Evolutionary conservation across 2,888 invertebrate genomes (phyloP), one percentile per base, ranked within the genome.

Genomic region (Syrphus vitripennis): DNA sequence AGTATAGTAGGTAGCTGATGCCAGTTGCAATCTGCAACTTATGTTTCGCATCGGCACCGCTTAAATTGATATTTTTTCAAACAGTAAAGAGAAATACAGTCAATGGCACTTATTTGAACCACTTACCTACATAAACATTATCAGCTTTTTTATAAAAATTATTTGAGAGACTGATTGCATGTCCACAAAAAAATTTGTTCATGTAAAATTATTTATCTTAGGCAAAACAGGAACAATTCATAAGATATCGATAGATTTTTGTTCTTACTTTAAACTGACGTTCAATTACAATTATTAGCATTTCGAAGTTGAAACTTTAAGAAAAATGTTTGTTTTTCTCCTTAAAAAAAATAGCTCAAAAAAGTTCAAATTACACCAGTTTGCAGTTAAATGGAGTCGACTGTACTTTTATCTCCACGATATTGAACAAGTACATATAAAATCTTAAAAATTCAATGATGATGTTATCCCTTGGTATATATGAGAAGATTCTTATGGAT

Each of bases 401-500:
- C 50, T 50, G 50, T 7, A 50, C 3, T 0, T 24, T 5, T 19
- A 12, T 21, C 6, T 34, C 4, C 14, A 21, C 12, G 14, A 19
- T 34, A 57, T 57, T 19, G 57, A 45, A 29, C 37, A 53, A 61
- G 67, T 69, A 67, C 26, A 45, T 59, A 67, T 14, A 19, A 16
- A 24, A 24, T 45, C 57, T 34, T 16, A 26, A 59, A 61, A 40
- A 29, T 45, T 50, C 48, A 69, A n/a, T 34, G 42, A 69, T 53
- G 67, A 45, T 63, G 55, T 55, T 74, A 50, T 37, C 65, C 81
- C 70, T 63, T 72, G 48, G 34, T 26, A 31, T 57, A 57, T 67
- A 50, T 50, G 67, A 45, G 83, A 84, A 34, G 34, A 9, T 34
- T 87, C 65, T 71, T 67, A 2, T 26, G 87, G 87, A 89, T 88